Evolutionary conservation across 2,113 vertebrate species (phyloP), one percentile per base, ranked within the genome.

Genomic region (Malurus alboscapulatus): DNA sequence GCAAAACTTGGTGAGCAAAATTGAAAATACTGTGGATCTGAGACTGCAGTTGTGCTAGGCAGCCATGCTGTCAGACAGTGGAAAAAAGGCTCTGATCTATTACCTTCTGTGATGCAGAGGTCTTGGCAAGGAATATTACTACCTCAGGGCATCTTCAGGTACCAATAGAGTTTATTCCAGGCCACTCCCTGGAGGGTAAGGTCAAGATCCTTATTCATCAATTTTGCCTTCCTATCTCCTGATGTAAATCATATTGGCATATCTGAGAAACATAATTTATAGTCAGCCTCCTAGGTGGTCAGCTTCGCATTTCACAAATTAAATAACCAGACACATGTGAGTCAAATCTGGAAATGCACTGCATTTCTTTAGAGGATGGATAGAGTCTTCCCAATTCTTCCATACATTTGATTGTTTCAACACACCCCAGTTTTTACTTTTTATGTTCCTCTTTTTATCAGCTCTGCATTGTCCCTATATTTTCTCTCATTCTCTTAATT

Each of bases 241-340:
- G 27, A 57, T 45, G 50, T 82, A 89, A 91, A 87, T 84, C 29
- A 51, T 50, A 66, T 9, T 75, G 91, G 42, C 6, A 17, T 93
- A 90, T 88, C 94, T 93, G 95, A 76, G 62, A 51, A 26, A 25
- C 25, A 51, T 88, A 95, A 97, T 96, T 96, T 97, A 82, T 69
- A 77, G 68, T 68, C 87, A 69, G 45, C 45, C 71, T 93, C 67
- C 72, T 94, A 87, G 38, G 79, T 73, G 48, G 57, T 88, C 84
- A 94, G 80, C 32, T 77, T 96, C 55, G 40, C 3, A 66, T 79
- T 48, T 95, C 95, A 62, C 97, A 97, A 96, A 97, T 97, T 88
- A 97, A 34, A 84, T 54, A 83, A 68, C 30, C 44, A 88, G 96
- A 95, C 89, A 96, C 59, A 93, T 93, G 84, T 97, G 75, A 94